Evolutionary conservation across 1,140 invertebrate species (phyloP), one percentile per base, ranked within the genome.

Genomic region (Tribolium castaneum): DNA sequence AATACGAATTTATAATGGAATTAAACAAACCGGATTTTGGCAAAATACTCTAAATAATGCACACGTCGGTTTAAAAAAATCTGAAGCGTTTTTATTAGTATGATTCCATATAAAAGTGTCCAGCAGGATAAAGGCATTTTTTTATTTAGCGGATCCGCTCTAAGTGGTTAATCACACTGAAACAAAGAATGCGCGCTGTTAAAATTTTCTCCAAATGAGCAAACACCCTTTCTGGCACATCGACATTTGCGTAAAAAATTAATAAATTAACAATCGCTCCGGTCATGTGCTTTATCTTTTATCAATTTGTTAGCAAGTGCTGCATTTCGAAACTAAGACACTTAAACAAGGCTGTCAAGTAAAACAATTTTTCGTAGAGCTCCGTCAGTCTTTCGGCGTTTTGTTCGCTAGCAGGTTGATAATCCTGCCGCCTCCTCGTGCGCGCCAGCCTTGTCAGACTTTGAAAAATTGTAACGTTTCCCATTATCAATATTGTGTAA

Each of bases 331-430:
- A 54, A 54, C 12, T 9, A 54, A 54, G 12, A 25, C 39, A 59
- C 22, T 19, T 22, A 19, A 19, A 59, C 14, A 30, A 59, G 19
- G 54, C 4, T 25, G 22, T 25, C 54, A 59, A n/a, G 54, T 59
- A 56, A 39, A 39, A 39, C 16, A 22, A 4, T 16, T 62, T 62
- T 62, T 66, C 59, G 59, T 66, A 7, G 3, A 35, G 6, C 59
- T 66, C 30, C 59, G 59, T 35, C 59, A 66, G 59, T 66, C 59
- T 66, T 34, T 66, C 59, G 59, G 25, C 34, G 59, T 22, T 66
- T 66, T 66, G 59, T 66, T 66, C 59, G 59, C 30, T 1, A 66
- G 59, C 14, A 66, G 14, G 59, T 35, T 66, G 59, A 66, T 66
- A 66, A 66, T 12, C n/a, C n/a, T 35, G 25, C 14, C 13, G 14